phyloP scores from a whole-genome alignment of 2,888 invertebrate genomes.

The Acleris literana region DNA sequence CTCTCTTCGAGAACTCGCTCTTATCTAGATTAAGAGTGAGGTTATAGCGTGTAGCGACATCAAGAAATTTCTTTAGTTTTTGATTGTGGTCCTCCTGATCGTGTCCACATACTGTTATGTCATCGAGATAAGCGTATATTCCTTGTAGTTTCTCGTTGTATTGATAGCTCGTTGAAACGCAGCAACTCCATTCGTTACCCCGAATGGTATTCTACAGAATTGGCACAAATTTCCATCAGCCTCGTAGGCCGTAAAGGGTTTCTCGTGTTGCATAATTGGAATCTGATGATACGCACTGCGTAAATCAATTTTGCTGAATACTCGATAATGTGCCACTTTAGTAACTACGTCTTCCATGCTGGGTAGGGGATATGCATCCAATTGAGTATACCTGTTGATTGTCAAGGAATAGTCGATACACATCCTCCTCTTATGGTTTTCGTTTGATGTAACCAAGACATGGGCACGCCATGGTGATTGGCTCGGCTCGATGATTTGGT shows the following conservation, averaged over 20 bases:
- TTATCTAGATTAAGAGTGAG: no score
- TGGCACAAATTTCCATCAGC: conserved; percentile 8
- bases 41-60: no score
- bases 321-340: not conserved
- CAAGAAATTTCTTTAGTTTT: no score
- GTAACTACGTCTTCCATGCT: not conserved
- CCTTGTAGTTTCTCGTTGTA: no score
- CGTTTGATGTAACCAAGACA: conserved; percentile 5
- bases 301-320: conserved; percentile 8
- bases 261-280: conserved; percentile 1
- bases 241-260: conserved; percentile 20
- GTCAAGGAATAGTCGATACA: conserved; percentile 4
- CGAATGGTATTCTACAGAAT: conserved; percentile 2
- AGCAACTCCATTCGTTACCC: conserved; percentile 1
- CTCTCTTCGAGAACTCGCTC: no score
- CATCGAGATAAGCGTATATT: no score
- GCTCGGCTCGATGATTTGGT: conserved; percentile 5
- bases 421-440: conserved; percentile 6
- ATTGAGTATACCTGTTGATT: conserved; percentile 4
- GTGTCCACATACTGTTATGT: no score
- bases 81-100: no score
- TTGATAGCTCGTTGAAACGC: no score
- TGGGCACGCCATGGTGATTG: conserved; percentile 9
- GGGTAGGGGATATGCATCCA: conserved; percentile 3
- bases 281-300: not conserved